Evolutionary conservation across 2,113 vertebrate genomes (phyloP).

Genomic region (Oreotrochilus melanogaster): DNA sequence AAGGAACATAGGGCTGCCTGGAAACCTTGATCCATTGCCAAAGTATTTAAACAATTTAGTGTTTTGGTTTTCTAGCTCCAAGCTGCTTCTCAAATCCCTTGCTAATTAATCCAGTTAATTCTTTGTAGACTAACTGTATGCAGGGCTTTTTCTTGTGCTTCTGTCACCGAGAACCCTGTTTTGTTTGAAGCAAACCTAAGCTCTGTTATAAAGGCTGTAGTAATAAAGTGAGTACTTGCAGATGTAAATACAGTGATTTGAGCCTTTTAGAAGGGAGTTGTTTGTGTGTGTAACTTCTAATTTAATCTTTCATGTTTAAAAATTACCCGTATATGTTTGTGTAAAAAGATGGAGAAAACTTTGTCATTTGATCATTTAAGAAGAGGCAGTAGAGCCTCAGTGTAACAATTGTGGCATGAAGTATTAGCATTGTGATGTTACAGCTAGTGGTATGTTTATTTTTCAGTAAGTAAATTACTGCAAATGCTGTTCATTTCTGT

Average conservation of each 20-base stretch:
- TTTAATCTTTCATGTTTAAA: constrained; percentile 57
- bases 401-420: background rate
- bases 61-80: constrained; percentile 87
- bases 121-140: constrained; percentile 86
- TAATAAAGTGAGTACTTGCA: constrained; percentile 76
- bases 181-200: constrained; percentile 78
- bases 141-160: constrained; percentile 76
- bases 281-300: constrained; percentile 45
- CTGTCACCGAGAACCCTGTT: constrained; percentile 73
- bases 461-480: background rate
- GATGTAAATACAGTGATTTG: constrained; percentile 72
- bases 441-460: background rate
- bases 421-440: background rate
- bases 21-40: constrained; percentile 89
- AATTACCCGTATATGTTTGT: background rate
- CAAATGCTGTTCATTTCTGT: background rate
- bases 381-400: background rate
- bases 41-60: constrained; percentile 90
- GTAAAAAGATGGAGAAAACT: background rate
- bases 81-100: constrained; percentile 87
- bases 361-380: background rate
- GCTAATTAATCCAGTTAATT: constrained; percentile 90
- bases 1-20: constrained; percentile 81
- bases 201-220: constrained; percentile 69
- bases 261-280: constrained; percentile 35